Conservation (phyloP, 2,888 invertebrate species). For the Sylvicola cinctus region DNA sequence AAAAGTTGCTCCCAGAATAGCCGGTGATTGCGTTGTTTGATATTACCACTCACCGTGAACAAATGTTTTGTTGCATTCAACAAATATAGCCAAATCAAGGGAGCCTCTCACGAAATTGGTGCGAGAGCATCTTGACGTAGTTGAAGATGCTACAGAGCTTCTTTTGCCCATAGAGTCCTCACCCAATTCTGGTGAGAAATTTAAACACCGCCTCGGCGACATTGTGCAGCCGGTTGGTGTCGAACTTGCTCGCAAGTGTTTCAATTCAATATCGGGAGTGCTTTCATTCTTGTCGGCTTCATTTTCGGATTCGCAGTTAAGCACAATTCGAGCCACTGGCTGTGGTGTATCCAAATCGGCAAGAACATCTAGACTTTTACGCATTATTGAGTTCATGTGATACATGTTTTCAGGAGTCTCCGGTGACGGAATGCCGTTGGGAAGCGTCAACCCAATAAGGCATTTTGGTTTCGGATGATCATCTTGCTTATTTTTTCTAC, state of each 20-base stretch:
- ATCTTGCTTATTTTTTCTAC: constrained; percentile 14
- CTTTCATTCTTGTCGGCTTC: background rate
- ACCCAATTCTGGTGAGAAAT: constrained; percentile 35
- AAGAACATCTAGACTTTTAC: constrained; percentile 8
- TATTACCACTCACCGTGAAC: constrained; percentile 41
- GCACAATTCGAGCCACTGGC: background rate
- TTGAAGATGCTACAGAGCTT: constrained; percentile 29
- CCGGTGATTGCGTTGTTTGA: constrained; percentile 3
- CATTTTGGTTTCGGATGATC: background rate
- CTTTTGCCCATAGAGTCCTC: constrained; percentile 28
- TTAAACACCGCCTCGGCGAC: constrained; percentile 33
- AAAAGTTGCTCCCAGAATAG: constrained; percentile 3
- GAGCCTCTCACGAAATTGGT: constrained; percentile 28
- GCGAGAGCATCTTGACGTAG: constrained; percentile 9
- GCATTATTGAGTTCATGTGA: constrained; percentile 6
- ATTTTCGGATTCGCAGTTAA: background rate
- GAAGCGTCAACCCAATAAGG: background rate
- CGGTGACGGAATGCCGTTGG: background rate
- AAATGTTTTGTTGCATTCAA: constrained; percentile 36
- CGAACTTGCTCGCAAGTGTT: constrained; percentile 28
- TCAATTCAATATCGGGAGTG: constrained; percentile 5
- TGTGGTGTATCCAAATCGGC: constrained; percentile 11
- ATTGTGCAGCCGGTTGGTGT: constrained; percentile 26
- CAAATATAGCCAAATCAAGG: constrained; percentile 38
- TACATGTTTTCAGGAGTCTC: constrained; percentile 8